Base-by-base conservation (phyloP, 2,888 invertebrate genomes). In the Tipula unca region DNA sequence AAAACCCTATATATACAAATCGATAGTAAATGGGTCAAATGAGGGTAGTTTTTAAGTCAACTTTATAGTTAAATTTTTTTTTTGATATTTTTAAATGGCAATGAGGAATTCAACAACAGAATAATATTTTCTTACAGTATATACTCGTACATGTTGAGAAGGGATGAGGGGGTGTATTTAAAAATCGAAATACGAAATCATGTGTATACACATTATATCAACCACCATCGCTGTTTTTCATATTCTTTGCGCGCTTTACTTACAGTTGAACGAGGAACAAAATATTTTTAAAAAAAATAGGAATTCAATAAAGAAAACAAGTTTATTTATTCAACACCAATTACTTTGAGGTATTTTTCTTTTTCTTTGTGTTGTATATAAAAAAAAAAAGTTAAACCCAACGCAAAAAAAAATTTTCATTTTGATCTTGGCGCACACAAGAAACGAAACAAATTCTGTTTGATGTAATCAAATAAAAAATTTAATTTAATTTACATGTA, bases 401-500 rank as follows among this genome's bases (percentile, higher is more conserved):
- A 25, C 69, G 25, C 10, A 69, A 69, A 10, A 25, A 69, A 69
- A 10, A 25, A 69, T 69, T 25, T 69, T 69, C 25, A 69, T 69
- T 69, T 69, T 69, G 69, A 69, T 69, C 69, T 25, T 69, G 69
- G 69, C 69, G 69, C 69, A 25, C 69, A 69, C 25, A 69, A 69
- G 25, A 25, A 17, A 48, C 3, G 5, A 17, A 69, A 69, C 20
- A 69, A 25, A 25, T 25, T 25, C 25, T 10, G 13, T 69, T 69
- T 69, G 69, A 69, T 69, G 69, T 69, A 69, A 69, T 69, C 69
- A 69, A 69, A 69, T 69, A 69, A 69, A 69, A 69, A 69, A 69
- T 10, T 69, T 69, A 69, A 69, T 69, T 69, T 69, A 69, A 69
- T 69, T 69, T 69, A 10, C 25, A 25, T 69, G 69, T 69, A 69